Conservation (phyloP, 2,888 invertebrate genomes). For the Steinernema hermaphroditum region DNA sequence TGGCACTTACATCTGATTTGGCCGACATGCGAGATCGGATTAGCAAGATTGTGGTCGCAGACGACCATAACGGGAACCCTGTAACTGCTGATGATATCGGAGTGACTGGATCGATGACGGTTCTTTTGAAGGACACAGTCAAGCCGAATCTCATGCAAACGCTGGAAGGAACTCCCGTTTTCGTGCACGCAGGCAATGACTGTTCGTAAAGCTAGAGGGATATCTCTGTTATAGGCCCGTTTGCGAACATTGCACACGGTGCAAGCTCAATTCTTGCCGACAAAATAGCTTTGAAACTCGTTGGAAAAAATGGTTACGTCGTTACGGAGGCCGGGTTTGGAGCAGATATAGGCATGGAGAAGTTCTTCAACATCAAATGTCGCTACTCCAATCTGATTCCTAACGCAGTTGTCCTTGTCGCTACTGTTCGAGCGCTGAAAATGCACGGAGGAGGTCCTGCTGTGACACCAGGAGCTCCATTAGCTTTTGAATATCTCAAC, state of each 20-base stretch:
- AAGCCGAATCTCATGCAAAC: conserved; percentile 96
- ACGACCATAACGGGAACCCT: conserved; percentile 73
- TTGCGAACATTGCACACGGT: conserved; percentile 98
- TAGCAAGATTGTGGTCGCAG: conserved; percentile 83
- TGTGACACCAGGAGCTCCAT: conserved; percentile 72
- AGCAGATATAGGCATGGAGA: conserved; percentile 80
- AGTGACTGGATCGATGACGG: conserved; percentile 86
- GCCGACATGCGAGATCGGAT: conserved; percentile 86
- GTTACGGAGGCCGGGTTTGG: conserved; percentile 98
- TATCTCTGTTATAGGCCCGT: conserved; percentile 77
- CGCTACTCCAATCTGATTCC: conserved; percentile 73
- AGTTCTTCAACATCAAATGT: conserved; percentile 66
- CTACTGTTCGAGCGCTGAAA: conserved; percentile 89
- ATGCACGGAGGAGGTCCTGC: conserved; percentile 97
- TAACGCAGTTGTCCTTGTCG: conserved; percentile 86
- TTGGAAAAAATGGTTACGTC: conserved; percentile 85
- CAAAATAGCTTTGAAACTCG: conserved; percentile 84
- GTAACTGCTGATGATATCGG: conserved; percentile 92
- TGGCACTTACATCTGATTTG: conserved; percentile 82
- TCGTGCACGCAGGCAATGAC: conserved; percentile 81
- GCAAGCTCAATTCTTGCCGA: conserved; percentile 95
- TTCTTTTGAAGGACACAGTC: conserved; percentile 90
- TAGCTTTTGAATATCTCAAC: conserved; percentile 76
- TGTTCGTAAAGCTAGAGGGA: no score
- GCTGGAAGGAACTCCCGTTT: conserved; percentile 85